phyloP scores from a whole-genome alignment of 2,797 vertebrate genomes.

The Adelosebastes latens region DNA sequence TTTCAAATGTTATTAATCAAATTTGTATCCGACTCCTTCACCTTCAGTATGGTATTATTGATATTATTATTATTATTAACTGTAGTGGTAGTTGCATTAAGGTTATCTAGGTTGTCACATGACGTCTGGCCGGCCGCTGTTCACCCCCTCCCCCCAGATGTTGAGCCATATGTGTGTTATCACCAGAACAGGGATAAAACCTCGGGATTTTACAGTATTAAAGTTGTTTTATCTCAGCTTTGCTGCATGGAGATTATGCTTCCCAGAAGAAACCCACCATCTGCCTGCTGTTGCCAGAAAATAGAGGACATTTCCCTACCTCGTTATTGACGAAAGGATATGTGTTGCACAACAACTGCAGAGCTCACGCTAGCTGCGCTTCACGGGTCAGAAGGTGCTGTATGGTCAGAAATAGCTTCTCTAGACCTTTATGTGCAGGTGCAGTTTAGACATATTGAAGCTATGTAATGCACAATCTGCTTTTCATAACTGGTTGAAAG shows the following conservation, averaged over 20 bases:
- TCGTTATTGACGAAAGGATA: conserved; percentile 45
- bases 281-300: conserved; percentile 76
- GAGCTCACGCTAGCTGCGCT: conserved; percentile 35
- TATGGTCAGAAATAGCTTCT: conserved; percentile 27
- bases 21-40: neutral
- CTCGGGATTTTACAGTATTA: conserved; percentile 84
- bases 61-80: neutral
- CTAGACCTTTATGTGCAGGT: conserved; percentile 10
- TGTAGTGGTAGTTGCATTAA: neutral
- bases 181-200: conserved; percentile 83
- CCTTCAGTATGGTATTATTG: neutral
- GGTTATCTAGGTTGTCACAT: conserved; percentile 35
- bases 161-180: conserved; percentile 84
- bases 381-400: conserved; percentile 45
- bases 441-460: conserved; percentile 1
- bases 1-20: neutral
- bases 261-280: conserved; percentile 88
- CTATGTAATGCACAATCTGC: neutral
- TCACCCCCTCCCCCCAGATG: conserved; percentile 74
- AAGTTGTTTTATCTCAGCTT: conserved; percentile 91
- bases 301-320: conserved; percentile 59
- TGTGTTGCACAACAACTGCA: conserved; percentile 32
- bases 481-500: conserved; percentile 3
- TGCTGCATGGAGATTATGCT: conserved; percentile 85
- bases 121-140: conserved; percentile 25